Evolutionary conservation across 2,797 vertebrate species (phyloP).

Genomic region (Harpagifer antarcticus): DNA sequence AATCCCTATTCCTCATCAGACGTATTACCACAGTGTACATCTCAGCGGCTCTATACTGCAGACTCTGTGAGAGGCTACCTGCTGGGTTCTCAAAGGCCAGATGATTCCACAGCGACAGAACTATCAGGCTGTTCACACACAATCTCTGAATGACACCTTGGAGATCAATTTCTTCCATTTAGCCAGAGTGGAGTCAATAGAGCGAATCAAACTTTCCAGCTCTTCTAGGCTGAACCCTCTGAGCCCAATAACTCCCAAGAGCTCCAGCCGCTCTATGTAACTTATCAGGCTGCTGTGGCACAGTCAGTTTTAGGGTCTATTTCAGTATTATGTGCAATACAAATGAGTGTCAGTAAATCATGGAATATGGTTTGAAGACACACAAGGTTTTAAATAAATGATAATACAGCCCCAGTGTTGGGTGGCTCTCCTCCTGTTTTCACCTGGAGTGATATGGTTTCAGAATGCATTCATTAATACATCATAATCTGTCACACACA

Average conservation of each 20-base stretch:
- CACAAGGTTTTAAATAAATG: slow-evolving; percentile 5
- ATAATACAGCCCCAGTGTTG: background rate
- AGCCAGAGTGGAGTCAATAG: slow-evolving; percentile 56
- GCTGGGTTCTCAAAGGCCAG: slow-evolving; percentile 46
- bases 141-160: slow-evolving; percentile 62
- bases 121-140: slow-evolving; percentile 40
- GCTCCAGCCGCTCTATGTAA: slow-evolving; percentile 13
- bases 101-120: slow-evolving; percentile 28
- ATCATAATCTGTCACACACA: background rate
- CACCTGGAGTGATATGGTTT: background rate
- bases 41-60: background rate
- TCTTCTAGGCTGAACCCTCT: slow-evolving; percentile 43
- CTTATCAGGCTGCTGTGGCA: slow-evolving; percentile 28
- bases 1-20: background rate
- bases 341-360: slow-evolving; percentile 8
- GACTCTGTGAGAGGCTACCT: slow-evolving; percentile 25
- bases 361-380: slow-evolving; percentile 8
- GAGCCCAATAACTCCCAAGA: slow-evolving; percentile 40
- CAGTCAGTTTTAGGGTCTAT: slow-evolving; percentile 24
- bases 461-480: background rate
- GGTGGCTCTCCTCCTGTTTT: background rate
- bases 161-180: slow-evolving; percentile 70
- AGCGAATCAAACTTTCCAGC: slow-evolving; percentile 55
- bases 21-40: background rate
- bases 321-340: slow-evolving; percentile 16